Evolutionary conservation across 2,888 invertebrate genomes (phyloP).

Genomic region (Philhelius pedissequus): DNA sequence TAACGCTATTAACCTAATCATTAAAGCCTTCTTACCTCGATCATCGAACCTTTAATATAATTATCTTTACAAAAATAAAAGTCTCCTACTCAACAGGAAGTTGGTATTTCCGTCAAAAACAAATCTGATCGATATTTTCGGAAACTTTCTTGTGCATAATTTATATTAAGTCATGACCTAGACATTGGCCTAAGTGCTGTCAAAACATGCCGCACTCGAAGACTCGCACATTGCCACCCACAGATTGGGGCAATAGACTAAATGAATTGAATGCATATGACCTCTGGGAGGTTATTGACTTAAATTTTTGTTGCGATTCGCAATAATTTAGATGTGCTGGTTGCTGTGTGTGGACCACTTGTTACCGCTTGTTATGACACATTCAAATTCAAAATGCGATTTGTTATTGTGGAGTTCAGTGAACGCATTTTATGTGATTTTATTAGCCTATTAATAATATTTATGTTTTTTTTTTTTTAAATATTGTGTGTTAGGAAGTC

Average conservation of each 20-base stretch:
- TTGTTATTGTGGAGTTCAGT: conserved; percentile 45
- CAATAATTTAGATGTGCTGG: not conserved
- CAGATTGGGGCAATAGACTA: not conserved
- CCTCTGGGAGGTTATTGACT: conserved; percentile 52
- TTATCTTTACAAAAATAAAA: not conserved
- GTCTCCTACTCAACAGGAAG: conserved; percentile 15
- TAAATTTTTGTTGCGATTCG: not conserved
- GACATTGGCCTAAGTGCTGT: conserved; percentile 43
- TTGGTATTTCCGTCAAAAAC: conserved; percentile 8
- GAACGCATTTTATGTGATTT: conserved; percentile 6
- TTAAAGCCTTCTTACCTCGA: conserved; percentile 12
- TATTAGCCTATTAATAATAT: not conserved
- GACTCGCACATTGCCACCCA: not conserved
- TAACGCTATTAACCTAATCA: conserved; percentile 51
- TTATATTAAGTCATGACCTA: conserved; percentile 35
- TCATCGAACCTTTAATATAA: not conserved
- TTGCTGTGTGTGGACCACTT: conserved; percentile 18
- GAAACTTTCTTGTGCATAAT: conserved; percentile 1
- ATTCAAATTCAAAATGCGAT: conserved; percentile 28
- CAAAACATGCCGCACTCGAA: conserved; percentile 12
- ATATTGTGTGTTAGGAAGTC: not conserved
- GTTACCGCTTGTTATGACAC: not conserved
- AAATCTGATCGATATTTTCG: not conserved
- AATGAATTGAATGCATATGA: not conserved
- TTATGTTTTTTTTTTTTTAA: not conserved